These are phyloP conservation scores for Nothoprocta perdicaria DNA, from an alignment of 2,113 vertebrate genomes.

Conservation along the genomic window DNA sequence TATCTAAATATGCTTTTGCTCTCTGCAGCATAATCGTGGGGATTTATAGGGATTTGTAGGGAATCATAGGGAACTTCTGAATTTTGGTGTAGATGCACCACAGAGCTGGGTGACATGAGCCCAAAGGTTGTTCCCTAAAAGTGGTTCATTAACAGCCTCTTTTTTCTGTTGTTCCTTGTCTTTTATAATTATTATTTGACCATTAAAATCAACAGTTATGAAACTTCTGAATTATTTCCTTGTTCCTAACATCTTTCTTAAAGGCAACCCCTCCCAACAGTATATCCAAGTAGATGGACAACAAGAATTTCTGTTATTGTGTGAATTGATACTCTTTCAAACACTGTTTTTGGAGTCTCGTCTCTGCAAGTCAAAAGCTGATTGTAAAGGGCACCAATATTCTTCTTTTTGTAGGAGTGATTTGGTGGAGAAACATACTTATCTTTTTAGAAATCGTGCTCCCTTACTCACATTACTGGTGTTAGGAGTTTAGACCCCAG, in stretches of 20 bases:
- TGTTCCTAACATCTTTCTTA: background rate
- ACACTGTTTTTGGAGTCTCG: background rate
- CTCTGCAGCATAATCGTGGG: background rate
- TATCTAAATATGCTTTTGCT: background rate
- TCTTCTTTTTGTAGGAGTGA: background rate
- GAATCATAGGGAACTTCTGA: background rate
- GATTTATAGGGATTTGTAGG: background rate
- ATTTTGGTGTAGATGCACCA: rapidly evolving
- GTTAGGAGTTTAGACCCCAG: background rate
- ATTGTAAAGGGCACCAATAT: background rate
- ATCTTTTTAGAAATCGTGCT: background rate
- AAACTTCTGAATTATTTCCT: background rate
- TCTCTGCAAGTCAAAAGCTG: background rate
- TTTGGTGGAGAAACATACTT: background rate
- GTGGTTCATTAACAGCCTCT: background rate
- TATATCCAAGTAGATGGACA: background rate
- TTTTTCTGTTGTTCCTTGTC: background rate
- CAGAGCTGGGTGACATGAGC: background rate
- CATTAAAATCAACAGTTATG: background rate
- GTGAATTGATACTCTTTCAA: background rate
- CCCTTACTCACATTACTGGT: background rate
- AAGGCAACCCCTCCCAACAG: rapidly evolving
- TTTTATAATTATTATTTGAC: background rate
- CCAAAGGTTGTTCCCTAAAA: background rate
- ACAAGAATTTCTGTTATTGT: background rate